Base-by-base conservation (phyloP, 1,140 invertebrate species). In the Drosophila kanapiae region DNA sequence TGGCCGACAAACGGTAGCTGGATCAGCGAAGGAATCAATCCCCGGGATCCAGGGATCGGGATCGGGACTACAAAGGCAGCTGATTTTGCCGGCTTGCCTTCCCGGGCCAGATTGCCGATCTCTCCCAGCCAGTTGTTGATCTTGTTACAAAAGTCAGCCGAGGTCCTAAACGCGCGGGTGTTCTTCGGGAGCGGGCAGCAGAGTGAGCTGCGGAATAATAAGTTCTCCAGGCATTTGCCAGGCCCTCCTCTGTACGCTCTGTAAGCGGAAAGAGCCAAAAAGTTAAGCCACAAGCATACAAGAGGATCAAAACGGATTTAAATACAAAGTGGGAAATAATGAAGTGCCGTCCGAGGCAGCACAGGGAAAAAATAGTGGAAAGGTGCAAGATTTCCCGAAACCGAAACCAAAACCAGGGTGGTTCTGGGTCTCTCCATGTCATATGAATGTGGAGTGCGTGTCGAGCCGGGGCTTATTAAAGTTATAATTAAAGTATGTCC, bases 231-330 rank as follows among this genome's bases (percentile, higher is more conserved):
- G 14, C 49, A 45, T 43, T 63, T 38, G 27, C 33, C 47, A 68
- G 53, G 58, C 51, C 33, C 43, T 64, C 49, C 65, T 74, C 56
- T 43, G n/a, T 61, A 62, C 79, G 62, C 60, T 53, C 16, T 3
- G 51, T 37, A 88, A 71, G 84, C 84, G 84, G 78, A 88, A 88
- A 87, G 84, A 87, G 84, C 77, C 85, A 88, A 87, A 87, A 87
- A 87, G 85, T 90, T 90, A 90, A 90, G 85, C 85, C 85, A 90
- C 85, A 90, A 90, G 90, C 85, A 90, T 90, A 90, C 85, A 90
- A 90, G 81, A 82, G 85, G 85, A 90, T 90, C 85, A 90, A 76
- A 90, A 91, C 85, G 85, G 85, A 79, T 90, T 90, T 91, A 90
- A 90, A 90, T 90, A 82, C 81, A 85, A 85, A 90, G 85, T 88